Percentiles rank a stretch among this genome's conserved stretches.
Evolutionary conservation across 2,113 vertebrate genomes (phyloP).

Genomic region (Oxyura jamaicensis): DNA sequence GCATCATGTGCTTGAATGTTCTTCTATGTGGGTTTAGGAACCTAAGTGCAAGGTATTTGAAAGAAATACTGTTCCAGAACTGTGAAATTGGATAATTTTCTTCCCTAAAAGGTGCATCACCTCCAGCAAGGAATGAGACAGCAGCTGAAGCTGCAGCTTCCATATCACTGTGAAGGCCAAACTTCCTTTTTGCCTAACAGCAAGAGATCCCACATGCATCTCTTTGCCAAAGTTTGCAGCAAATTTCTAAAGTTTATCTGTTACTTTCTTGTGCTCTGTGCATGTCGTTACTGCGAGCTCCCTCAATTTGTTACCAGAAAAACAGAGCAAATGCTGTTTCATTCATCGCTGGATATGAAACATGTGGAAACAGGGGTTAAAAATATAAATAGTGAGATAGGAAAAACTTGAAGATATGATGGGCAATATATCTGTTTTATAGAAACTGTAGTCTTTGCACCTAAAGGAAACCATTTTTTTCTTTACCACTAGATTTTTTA

Average conservation of each 20-base stretch:
- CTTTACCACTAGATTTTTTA: background rate
- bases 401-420: background rate
- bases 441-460: background rate
- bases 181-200: background rate
- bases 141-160: background rate
- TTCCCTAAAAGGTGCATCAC: background rate
- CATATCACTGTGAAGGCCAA: rapidly evolving
- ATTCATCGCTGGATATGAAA: background rate
- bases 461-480: background rate
- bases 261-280: background rate
- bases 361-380: background rate
- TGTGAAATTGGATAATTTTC: background rate
- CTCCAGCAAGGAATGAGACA: background rate
- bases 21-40: background rate
- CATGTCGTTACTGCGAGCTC: background rate
- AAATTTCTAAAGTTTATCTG: background rate
- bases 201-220: rapidly evolving
- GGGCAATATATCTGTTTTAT: background rate
- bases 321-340: background rate
- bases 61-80: background rate
- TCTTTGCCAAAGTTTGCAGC: background rate
- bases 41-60: background rate
- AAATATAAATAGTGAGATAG: background rate
- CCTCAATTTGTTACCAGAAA: background rate
- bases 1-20: background rate